Evolutionary conservation across 2,797 vertebrate species (phyloP).

Genomic region (Sardinella longiceps): DNA sequence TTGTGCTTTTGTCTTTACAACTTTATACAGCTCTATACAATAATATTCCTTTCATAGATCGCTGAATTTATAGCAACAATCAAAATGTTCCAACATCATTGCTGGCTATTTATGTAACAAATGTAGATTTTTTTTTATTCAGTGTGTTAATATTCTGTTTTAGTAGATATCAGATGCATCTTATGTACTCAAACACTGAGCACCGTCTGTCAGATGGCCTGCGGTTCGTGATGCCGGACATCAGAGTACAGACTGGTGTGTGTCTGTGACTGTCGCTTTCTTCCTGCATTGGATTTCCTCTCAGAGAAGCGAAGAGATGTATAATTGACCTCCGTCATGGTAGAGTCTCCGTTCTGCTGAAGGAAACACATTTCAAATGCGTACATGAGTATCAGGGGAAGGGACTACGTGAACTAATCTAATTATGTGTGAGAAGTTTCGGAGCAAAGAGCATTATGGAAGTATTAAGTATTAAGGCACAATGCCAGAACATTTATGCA

Average conservation of each 20-base stretch:
- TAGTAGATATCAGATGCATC: neutral
- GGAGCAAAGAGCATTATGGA: neutral
- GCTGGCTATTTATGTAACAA: neutral
- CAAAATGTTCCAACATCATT: neutral
- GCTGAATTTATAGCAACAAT: no score
- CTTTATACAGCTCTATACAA: neutral
- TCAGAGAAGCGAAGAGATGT: neutral
- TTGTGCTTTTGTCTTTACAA: neutral
- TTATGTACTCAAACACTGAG: no score
- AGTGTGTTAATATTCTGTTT: neutral
- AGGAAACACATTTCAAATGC: neutral
- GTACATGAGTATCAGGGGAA: neutral
- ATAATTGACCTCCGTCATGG: neutral
- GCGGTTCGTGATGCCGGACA: neutral
- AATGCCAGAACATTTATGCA: neutral
- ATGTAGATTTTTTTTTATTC: neutral
- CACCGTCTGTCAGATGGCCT: neutral
- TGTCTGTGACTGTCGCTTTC: neutral
- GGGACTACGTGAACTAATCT: no score
- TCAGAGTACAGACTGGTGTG: neutral
- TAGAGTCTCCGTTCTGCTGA: neutral
- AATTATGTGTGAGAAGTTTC: neutral
- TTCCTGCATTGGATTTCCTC: neutral
- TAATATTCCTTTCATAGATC: neutral
- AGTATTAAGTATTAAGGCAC: neutral